These are phyloP conservation scores for Gallinago solitaria DNA, from an alignment of 2,797 vertebrate species.

Conservation along the genomic window DNA sequence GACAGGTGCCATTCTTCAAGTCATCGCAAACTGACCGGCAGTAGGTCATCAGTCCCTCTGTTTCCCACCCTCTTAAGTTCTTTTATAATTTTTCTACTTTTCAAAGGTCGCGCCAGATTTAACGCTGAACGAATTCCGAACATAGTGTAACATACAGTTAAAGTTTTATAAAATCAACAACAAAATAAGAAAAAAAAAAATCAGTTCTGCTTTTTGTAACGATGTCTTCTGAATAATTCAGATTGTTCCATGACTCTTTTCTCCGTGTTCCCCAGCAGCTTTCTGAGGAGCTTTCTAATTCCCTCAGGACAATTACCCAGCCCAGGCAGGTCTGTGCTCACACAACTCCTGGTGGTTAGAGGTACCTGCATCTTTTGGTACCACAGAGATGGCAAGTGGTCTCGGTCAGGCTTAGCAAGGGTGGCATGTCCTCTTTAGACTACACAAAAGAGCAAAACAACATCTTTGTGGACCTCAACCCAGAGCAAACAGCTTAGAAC, in stretches of 20 bases:
- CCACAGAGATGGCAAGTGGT: neutral
- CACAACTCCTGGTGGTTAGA: neutral
- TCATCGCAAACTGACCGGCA: neutral
- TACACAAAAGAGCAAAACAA: neutral
- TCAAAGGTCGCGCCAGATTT: neutral
- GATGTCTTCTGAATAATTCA: neutral
- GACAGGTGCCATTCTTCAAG: neutral
- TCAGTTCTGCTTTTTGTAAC: neutral
- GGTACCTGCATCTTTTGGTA: neutral
- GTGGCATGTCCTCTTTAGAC: neutral
- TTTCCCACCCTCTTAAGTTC: neutral
- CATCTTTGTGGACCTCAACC: neutral
- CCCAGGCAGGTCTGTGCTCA: neutral
- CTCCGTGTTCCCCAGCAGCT: neutral
- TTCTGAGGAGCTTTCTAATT: neutral
- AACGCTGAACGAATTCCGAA: neutral
- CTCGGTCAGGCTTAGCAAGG: neutral
- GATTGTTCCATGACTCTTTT: neutral
- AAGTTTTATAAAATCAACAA: neutral
- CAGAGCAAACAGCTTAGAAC: neutral
- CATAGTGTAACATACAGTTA: neutral
- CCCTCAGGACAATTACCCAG: neutral
- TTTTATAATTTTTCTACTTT: neutral
- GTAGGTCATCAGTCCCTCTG: neutral
- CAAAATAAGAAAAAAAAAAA: neutral